These are phyloP conservation scores for Ochotona princeps DNA, from an alignment of 2,113 vertebrate species.

Conservation along the genomic window DNA sequence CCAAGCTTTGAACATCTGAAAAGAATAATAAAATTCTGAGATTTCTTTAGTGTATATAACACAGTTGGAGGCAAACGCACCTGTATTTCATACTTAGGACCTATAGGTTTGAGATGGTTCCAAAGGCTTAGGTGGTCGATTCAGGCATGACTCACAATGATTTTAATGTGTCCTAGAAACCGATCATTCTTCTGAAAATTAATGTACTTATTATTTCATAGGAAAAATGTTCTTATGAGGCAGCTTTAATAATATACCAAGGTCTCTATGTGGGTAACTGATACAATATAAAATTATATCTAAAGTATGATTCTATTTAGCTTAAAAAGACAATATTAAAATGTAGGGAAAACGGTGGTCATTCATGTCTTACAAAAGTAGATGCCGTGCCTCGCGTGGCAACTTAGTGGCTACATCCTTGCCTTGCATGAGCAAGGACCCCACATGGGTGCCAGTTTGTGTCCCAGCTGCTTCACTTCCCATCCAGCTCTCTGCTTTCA, in stretches of 20 bases:
- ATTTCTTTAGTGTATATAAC: not conserved
- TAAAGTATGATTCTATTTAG: not conserved
- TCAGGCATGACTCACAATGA: not conserved
- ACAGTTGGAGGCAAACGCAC: not conserved
- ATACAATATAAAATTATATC: not conserved
- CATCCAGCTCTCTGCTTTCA: too few species aligned
- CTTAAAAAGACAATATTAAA: slow-evolving; percentile 40
- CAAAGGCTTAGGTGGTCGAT: not conserved
- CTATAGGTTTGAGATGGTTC: not conserved
- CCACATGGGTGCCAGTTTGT: too few species aligned
- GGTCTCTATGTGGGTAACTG: not conserved
- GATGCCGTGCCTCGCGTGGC: not conserved
- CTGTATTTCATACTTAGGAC: not conserved
- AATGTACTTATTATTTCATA: too few species aligned
- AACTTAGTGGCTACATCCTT: too few species aligned
- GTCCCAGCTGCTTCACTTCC: too few species aligned
- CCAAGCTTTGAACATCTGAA: not conserved
- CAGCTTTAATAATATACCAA: not conserved
- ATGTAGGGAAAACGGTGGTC: not conserved
- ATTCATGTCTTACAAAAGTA: not conserved
- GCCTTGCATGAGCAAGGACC: too few species aligned
- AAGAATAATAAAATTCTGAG: not conserved
- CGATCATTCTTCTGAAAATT: not conserved
- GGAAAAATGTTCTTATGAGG: not conserved
- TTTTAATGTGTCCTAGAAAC: not conserved